phyloP scores from a whole-genome alignment of 2,797 vertebrate species.

The Pseudochirops cupreus region DNA sequence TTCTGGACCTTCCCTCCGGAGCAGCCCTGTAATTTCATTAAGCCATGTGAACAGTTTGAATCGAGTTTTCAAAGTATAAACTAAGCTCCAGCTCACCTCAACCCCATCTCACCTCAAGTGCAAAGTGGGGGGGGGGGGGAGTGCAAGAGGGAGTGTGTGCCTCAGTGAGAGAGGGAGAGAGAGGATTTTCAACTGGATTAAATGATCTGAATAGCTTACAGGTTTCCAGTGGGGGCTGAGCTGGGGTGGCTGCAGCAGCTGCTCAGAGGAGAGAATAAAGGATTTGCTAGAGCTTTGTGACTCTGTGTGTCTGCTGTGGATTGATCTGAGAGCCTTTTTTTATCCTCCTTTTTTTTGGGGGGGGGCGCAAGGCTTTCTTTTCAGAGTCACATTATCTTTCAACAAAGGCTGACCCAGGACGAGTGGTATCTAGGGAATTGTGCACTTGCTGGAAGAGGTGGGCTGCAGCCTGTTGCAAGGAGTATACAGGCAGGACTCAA shows the following conservation, averaged over 20 bases:
- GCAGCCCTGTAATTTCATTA: constrained; percentile 14
- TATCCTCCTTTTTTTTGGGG: constrained; percentile 80
- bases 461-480: constrained; percentile 80
- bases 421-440: constrained; percentile 83
- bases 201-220: constrained; percentile 88
- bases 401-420: constrained; percentile 86
- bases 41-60: constrained; percentile 55
- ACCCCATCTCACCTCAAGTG: background rate
- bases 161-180: constrained; percentile 65
- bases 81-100: constrained; percentile 70
- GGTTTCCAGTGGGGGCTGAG: constrained; percentile 86
- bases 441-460: constrained; percentile 83
- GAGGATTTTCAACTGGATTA: constrained; percentile 88
- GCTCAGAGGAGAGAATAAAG: constrained; percentile 91
- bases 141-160: background rate
- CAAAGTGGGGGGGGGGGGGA: background rate
- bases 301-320: constrained; percentile 85
- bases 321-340: constrained; percentile 83
- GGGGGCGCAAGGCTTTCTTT: constrained; percentile 78
- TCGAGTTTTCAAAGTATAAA: constrained; percentile 57
- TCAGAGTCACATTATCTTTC: constrained; percentile 87
- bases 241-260: constrained; percentile 88
- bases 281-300: constrained; percentile 87
- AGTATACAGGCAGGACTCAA: constrained; percentile 81
- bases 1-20: background rate